Base-by-base conservation (phyloP, 1,140 invertebrate species). In the Ganaspis sp. region DNA sequence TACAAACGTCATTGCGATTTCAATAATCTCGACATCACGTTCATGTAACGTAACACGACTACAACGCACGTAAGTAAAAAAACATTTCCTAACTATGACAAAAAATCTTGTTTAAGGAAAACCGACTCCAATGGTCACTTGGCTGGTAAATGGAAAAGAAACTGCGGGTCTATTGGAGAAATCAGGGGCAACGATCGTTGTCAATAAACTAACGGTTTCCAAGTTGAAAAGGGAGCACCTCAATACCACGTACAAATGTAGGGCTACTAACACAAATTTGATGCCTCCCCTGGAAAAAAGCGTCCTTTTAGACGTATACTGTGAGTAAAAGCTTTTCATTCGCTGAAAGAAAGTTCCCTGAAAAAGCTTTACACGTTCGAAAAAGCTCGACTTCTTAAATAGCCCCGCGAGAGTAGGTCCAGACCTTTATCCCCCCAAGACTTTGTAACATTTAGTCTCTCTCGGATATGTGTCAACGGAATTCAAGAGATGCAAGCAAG, bases 231-330 rank as follows among this genome's bases (percentile, higher is more conserved):
- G 96, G 80, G 93, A 94, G 74, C 94, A 97, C 75, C 92, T 97
- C 54, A 96, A 96, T 87, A 95, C 95, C 9, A 96, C 95, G 4
- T 96, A 95, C 90, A 96, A 95, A 88, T 97, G 97, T 88, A 94
- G 95, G 86, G 96, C 96, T 0, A 94, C 94, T 70, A 98, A 97
- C 87, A 97, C 96, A 17, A 95, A 97, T 84, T 93, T 97, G 29
- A 96, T 95, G 85, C 93, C 94, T 81, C 95, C 96, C 0, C 92
- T 94, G 64, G 95, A 96, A 87, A 95, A 95, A 86, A 95, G 93
- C 73, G 94, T 96, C 80, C 91, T 95, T 81, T 92, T 96, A 83
- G 95, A 96, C 89, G 93, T 97, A 91, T 93, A 96, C 84, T 90
- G 96, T 97, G 89, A 95, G 95, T 95, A 49, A 5, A 49, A 49